Base-by-base conservation (phyloP, 2,113 vertebrate genomes). In the Melospiza melodia region DNA sequence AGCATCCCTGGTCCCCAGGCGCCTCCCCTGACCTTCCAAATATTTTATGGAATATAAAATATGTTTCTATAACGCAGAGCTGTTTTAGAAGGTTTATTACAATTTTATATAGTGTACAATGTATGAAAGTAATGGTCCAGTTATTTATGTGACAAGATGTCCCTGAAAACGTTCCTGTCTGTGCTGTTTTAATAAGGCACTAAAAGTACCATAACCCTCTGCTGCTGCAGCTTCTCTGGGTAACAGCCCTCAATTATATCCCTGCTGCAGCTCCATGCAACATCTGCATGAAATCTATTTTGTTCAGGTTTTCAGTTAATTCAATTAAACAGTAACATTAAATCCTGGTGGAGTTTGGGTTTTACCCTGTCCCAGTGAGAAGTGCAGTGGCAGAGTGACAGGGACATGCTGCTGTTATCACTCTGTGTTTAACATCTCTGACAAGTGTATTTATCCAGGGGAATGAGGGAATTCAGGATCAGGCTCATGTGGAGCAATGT, bases 21-120 rank as follows among this genome's bases (percentile, higher is more conserved):
- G 27, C 21, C 8, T 92, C 57, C 57, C 23, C 43, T 28, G 63
- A 76, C 55, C 68, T 69, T 51, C 71, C 49, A 81, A 71, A 93
- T 62, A 93, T 87, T 79, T 75, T n/a, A 33, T n/a, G 73, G 61
- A 55, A 80, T 90, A 77, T 59, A 85, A 96, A 97, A 88, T 46
- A 59, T 10, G 15, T 73, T 90, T 76, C 76, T 83, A 57, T 81
- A 94, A 93, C 20, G 43, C 10, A 72, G 41, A 81, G 52, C 49
- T 76, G 52, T 89, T 96, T 89, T 58, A 81, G 97, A 92, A 90
- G 63, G 49, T 91, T 95, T 97, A 97, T 96, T 96, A 96, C 94
- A 69, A 74, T 96, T 96, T 97, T 97, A 97, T 93, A 27, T 55
- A 84, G 93, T 90, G 74, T 87, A 92, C 81, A 83, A 48, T 65